Evolutionary conservation across 1,140 invertebrate genomes (phyloP), one percentile per base, ranked within the genome.

Genomic region (Bombyx mandarina): DNA sequence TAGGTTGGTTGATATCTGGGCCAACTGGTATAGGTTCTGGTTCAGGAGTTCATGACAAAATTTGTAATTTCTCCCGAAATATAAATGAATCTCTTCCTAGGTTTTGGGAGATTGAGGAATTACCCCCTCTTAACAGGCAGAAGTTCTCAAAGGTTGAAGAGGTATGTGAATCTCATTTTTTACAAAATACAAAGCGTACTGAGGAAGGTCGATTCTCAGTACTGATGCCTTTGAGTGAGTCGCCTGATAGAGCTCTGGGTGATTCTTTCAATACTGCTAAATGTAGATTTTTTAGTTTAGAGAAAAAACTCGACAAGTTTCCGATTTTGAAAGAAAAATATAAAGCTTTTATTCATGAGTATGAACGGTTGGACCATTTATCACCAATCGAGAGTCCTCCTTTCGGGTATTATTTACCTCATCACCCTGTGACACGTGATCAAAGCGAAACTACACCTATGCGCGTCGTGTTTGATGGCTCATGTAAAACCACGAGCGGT

Each of bases 31-130:
- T 18, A 18, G 12, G 12, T 18, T 18, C 12, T 18, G 12, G 12
- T 18, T 18, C 12, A 18, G 12, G 12, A 18, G 12, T 18, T 18
- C 12, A 18, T 18, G 12, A 18, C 12, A 18, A 18, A 18, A 18
- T 18, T 52, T 52, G 18, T 52, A n/a, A 52, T 52, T 52, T 52
- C 35, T 52, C 50, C 18, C n/a, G 35, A 26, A 10, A 52, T 4
- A 52, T 52, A 6, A 6, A 26, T 52, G 50, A 52, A 52, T 26
- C 18, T 18, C 35, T 52, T 22, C 4, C 6, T 6, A 18, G 18
- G 26, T 52, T 52, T 42, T 52, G 50, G 50, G 50, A 52, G 35
- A 52, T 52, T 52, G 50, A 52, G 35, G 50, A 52, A 6, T 10
- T 52, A 4, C 50, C 50, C 9, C 35, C 35, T 22, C 6, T 22